Evolutionary conservation across 2,888 invertebrate species (phyloP).

Genomic region (Eudemis profundana): DNA sequence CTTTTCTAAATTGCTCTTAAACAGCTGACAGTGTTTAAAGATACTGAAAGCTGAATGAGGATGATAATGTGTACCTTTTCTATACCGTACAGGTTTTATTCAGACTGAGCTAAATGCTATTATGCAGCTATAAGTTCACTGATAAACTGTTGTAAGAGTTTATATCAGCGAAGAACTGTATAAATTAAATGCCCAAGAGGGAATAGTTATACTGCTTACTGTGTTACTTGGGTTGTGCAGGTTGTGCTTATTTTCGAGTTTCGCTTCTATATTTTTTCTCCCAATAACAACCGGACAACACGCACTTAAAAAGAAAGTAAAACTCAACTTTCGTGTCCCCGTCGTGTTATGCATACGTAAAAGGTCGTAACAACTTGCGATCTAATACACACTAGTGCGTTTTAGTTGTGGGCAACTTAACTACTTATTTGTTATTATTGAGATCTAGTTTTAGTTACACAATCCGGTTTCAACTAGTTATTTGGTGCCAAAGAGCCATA

Average conservation of each 20-base stretch:
- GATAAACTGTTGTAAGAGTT: no score
- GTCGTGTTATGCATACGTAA: neutral
- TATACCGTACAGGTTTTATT: no score
- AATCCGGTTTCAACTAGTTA: conserved; percentile 30
- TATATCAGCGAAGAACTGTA: no score
- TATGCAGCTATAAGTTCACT: no score
- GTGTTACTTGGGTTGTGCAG: no score
- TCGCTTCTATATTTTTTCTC: neutral
- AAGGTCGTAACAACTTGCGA: neutral
- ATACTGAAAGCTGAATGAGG: no score
- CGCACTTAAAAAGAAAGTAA: conserved; percentile 38
- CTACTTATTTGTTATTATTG: conserved; percentile 23
- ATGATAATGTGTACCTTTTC: no score
- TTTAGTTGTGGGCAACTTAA: neutral
- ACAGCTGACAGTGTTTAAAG: no score
- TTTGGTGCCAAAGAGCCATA: conserved; percentile 17
- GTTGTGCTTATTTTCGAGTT: conserved; percentile 1
- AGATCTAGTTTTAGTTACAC: conserved; percentile 19
- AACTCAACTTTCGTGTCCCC: conserved; percentile 28
- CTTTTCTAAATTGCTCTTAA: no score
- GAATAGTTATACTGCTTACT: no score
- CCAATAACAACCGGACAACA: conserved; percentile 22
- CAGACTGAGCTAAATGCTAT: no score
- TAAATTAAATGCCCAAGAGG: no score
- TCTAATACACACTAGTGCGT: neutral